phyloP scores from a whole-genome alignment of 2,113 vertebrate genomes.

The Calidris pugnax region DNA sequence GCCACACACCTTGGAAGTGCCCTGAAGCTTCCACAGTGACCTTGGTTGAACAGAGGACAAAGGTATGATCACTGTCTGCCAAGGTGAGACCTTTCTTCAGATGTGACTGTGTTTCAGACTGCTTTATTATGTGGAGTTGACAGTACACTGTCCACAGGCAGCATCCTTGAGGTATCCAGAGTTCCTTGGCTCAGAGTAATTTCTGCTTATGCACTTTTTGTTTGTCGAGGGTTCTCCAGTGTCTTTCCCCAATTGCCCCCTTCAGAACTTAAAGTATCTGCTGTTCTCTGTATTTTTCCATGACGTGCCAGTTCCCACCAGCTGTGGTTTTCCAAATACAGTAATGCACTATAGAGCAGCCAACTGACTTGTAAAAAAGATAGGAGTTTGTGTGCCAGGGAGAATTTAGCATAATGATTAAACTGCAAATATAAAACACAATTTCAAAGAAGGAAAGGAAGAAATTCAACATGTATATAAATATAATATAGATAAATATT shows the following conservation, averaged over 20 bases:
- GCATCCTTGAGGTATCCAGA: background rate
- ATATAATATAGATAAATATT: background rate
- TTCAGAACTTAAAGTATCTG: constrained; percentile 3
- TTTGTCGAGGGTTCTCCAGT: background rate
- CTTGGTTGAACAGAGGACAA: background rate
- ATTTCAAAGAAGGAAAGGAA: background rate
- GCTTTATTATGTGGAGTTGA: background rate
- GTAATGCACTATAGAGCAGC: background rate
- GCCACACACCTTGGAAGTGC: background rate
- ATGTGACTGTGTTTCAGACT: background rate
- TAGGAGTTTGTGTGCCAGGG: background rate
- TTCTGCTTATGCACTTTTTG: background rate
- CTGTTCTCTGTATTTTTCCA: background rate
- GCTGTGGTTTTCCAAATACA: constrained; percentile 36
- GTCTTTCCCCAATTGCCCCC: background rate
- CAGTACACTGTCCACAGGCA: background rate
- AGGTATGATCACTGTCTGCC: background rate
- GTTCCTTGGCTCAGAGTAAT: background rate
- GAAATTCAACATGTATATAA: background rate
- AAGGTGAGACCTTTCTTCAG: background rate
- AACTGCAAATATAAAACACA: background rate
- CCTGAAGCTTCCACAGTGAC: background rate
- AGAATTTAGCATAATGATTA: constrained; percentile 14
- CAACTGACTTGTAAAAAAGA: constrained; percentile 33
- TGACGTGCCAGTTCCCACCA: background rate